phyloP scores from a whole-genome alignment of 2,797 vertebrate species.

The Carduelis carduelis region DNA sequence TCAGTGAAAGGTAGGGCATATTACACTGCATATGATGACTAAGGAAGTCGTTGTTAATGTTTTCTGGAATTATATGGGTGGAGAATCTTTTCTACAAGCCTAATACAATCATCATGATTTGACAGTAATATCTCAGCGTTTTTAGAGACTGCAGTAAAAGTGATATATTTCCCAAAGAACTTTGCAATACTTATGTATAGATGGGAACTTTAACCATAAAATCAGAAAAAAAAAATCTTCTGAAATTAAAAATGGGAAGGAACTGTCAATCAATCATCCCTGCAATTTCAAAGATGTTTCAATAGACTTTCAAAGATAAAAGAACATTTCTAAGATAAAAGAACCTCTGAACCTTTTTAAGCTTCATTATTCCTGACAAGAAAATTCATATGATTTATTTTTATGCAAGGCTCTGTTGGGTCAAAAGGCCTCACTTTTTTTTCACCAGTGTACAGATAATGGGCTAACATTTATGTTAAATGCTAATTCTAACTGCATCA shows the following conservation, averaged over 20 bases:
- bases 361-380: background rate
- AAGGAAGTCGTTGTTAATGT: background rate
- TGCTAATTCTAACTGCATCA: background rate
- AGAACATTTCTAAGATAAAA: background rate
- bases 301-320: background rate
- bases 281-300: background rate
- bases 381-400: background rate
- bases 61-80: background rate
- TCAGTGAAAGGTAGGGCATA: background rate
- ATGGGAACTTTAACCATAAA: background rate
- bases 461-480: background rate
- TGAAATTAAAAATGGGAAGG: background rate
- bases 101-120: background rate
- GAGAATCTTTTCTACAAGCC: background rate
- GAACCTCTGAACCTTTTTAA: background rate
- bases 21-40: background rate
- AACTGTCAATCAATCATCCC: background rate
- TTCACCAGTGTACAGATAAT: background rate
- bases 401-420: background rate
- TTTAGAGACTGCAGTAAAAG: background rate
- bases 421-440: background rate
- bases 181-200: background rate
- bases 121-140: background rate
- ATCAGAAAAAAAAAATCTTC: rapidly evolving
- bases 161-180: background rate